Conservation (phyloP, 1,140 invertebrate species). For the Bombus pyrosoma region DNA sequence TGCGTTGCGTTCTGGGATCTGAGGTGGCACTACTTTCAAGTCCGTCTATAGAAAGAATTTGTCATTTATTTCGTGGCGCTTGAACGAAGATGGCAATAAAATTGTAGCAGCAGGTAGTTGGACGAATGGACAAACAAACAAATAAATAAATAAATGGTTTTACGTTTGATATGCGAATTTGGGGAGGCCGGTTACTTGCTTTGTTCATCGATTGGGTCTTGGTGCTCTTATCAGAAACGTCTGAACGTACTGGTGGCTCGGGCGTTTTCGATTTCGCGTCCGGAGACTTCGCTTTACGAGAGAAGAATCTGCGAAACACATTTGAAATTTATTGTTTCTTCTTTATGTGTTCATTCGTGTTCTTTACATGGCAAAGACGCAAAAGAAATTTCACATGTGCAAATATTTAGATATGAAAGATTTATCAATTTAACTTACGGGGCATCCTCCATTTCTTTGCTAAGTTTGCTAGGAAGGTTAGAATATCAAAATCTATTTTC, state of each 20-base stretch:
- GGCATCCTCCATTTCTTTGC: slow-evolving; percentile 77
- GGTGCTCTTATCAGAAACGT: slow-evolving; percentile 81
- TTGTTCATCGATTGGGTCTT: slow-evolving; percentile 46
- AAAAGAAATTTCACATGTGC: not conserved
- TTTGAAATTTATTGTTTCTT: not conserved
- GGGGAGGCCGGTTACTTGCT: slow-evolving; percentile 69
- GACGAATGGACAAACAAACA: not conserved
- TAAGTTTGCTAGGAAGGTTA: slow-evolving; percentile 75
- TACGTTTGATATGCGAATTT: slow-evolving; percentile 81
- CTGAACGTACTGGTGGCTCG: slow-evolving; percentile 84
- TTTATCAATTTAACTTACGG: slow-evolving; percentile 70
- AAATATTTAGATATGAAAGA: not conserved
- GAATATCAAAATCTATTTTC: slow-evolving; percentile 37
- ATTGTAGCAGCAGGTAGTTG: not conserved
- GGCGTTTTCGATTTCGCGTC: slow-evolving; percentile 88
- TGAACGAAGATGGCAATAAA: not conserved
- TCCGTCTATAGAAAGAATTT: slow-evolving; percentile 82
- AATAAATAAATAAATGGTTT: slow-evolving; percentile 56
- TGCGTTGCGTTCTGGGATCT: slow-evolving; percentile 87
- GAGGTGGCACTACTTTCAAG: slow-evolving; percentile 85
- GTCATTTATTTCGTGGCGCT: not conserved
- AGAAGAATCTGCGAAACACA: slow-evolving; percentile 87
- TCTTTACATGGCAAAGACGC: not conserved
- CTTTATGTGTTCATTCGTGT: not conserved
- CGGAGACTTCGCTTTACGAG: slow-evolving; percentile 87